Base-by-base conservation (phyloP, 1,140 invertebrate genomes). In the Lineus longissimus region DNA sequence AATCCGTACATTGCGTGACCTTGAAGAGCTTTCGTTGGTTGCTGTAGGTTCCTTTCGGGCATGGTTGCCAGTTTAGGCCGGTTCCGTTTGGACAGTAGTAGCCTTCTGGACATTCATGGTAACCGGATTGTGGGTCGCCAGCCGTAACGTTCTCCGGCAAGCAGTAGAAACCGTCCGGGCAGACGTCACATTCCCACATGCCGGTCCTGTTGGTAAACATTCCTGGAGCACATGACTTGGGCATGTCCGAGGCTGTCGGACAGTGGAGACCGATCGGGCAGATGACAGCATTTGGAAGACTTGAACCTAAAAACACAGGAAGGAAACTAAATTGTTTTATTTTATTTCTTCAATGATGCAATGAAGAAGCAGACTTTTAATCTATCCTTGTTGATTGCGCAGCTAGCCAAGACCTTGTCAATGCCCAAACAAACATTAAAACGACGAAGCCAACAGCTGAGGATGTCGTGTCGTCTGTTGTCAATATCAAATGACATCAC, bases 51-150 rank as follows among this genome's bases (percentile, higher is more conserved):
- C 77, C 77, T 23, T 65, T 71, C 4, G 77, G 77, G 63, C 77
- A 79, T 0, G 73, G 67, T 41, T 70, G 51, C 74, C 72, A 73
- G 70, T 79, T 66, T 23, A 75, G 59, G 7, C 76, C 77, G n/a
- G 77, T 79, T 19, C 77, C 76, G 36, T 62, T 65, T 2, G 76
- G 72, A 64, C 77, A 79, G 58, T 77, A 79, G 65, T 76, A 75
- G 6, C 77, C 76, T 1, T 63, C 66, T 9, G 75, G 73, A 69
- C 77, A 79, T 64, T 75, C 71, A 64, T 72, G 73, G 55, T 74
- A 72, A 2, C 75, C 77, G 30, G 73, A 72, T n/a, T 56, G 62
- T 13, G 71, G 68, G 25, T 62, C 47, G 19, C 70, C 72, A 54
- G 73, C 67, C 2, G 72, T 72, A 19, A 76, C 76, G 63, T 72